Evolutionary conservation across 2,797 vertebrate genomes (phyloP), one percentile per base, ranked within the genome.

Genomic region (Lemur catta): DNA sequence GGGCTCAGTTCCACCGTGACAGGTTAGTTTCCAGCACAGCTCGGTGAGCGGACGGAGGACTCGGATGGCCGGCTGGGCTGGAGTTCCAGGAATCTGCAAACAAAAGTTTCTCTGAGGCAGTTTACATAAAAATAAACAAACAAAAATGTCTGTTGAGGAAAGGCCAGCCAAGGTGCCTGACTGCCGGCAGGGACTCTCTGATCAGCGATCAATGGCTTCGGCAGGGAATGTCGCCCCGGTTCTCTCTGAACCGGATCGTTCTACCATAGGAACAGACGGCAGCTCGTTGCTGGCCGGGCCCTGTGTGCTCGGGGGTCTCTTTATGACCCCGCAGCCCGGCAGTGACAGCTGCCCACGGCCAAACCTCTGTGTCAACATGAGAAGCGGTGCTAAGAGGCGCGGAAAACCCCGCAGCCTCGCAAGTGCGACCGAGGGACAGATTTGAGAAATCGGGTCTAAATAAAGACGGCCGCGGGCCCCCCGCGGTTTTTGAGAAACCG

Each of bases 371-470:
- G 80, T 92, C 61, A 96, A 93, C 91, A 89, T 43, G 69, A 97
- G 84, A 96, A 91, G 52, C 1, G 3, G 28, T 89, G 89, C 93
- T 91, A 41, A 94, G 85, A 84, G 55, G 48, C 11, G 69, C 91
- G 97, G 97, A 96, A 96, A 97, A 33, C 76, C 97, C 97, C 96
- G 24, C 8, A 90, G 92, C 65, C 75, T 78, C 81, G 46, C n/a
- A 24, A 67, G 55, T 79, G 74, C 93, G 87, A 69, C 59, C 80
- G 18, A 90, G 95, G 95, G 96, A 90, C 17, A 52, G 96, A 95
- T 97, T 97, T 96, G 96, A 98, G 94, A 96, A 84, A 90, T 1
- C 18, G 2, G 14, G 14, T 93, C 95, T 97, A 96, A 93, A 96
- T 90, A 95, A 92, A 92, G 96, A 63, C 20, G 26, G 5, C 17